phyloP scores from a whole-genome alignment of 2,888 invertebrate species.

The Neocrepidodera transversa region DNA sequence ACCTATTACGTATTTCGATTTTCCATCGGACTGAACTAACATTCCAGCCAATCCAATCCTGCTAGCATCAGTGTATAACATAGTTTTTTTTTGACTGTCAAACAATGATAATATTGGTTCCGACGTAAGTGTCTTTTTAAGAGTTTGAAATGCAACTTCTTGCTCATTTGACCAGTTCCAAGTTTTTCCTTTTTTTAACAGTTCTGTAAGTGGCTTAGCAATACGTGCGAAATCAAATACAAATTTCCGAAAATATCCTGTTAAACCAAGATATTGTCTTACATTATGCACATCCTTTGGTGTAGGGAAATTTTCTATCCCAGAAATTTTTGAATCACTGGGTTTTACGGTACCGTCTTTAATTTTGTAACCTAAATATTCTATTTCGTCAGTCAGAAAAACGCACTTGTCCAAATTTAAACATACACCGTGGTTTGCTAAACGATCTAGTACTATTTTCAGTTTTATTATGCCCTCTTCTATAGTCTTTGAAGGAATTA shows the following conservation, averaged over 20 bases:
- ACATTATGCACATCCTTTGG: neutral
- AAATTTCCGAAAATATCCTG: slow-evolving; percentile 3
- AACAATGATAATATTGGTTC: slow-evolving; percentile 33
- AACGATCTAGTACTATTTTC: neutral
- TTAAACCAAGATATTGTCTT: neutral
- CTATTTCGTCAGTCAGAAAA: no score
- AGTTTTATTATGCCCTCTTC: neutral
- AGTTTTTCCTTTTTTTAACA: no score
- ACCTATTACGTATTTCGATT: neutral
- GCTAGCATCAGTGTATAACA: slow-evolving; percentile 40
- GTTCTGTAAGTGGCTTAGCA: no score
- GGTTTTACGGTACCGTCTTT: neutral
- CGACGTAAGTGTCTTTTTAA: slow-evolving; percentile 2
- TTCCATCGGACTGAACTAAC: neutral
- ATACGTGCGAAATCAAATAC: slow-evolving; percentile 1
- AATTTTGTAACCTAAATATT: no score
- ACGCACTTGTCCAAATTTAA: no score
- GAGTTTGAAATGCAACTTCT: no score
- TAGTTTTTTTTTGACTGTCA: slow-evolving; percentile 29
- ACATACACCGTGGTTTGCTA: no score
- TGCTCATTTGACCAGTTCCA: no score
- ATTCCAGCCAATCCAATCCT: slow-evolving; percentile 33
- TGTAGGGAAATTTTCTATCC: neutral
- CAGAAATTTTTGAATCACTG: neutral
- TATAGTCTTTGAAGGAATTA: neutral